Evolutionary conservation across 2,888 invertebrate genomes (phyloP).

Genomic region (Platycheirus rosarum): DNA sequence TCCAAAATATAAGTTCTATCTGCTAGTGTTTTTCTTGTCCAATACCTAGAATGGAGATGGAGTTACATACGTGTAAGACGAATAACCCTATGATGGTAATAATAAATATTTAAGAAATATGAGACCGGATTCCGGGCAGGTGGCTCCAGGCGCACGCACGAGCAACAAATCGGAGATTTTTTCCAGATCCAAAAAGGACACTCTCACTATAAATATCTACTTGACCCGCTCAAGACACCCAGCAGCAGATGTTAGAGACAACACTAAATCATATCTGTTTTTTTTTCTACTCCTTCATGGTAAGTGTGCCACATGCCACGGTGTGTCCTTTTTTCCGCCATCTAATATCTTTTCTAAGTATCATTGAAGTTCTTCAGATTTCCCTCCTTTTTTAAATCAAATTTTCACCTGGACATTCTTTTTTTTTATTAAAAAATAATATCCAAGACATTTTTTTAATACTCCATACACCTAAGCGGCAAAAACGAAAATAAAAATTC

Average conservation of each 20-base stretch:
- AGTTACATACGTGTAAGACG: too few species aligned
- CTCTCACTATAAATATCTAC: conserved; percentile 34
- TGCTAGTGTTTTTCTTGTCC: too few species aligned
- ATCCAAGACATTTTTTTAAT: conserved; percentile 53
- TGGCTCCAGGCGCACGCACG: too few species aligned
- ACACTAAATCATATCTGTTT: conserved; percentile 46
- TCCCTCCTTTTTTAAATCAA: conserved; percentile 46
- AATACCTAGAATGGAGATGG: too few species aligned
- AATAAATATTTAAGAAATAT: too few species aligned
- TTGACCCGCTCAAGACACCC: conserved; percentile 40
- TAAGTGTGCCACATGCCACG: conserved; percentile 61
- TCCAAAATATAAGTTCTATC: too few species aligned
- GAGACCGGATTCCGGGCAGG: too few species aligned
- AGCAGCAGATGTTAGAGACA: conserved; percentile 51
- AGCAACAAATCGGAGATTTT: too few species aligned
- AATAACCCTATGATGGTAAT: too few species aligned
- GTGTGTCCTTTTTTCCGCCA: conserved; percentile 35
- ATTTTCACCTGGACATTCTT: conserved; percentile 72
- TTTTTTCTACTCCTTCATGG: conserved; percentile 6
- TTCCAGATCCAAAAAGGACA: conserved; percentile 47
- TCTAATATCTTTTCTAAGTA: conserved; percentile 26
- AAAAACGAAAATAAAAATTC: conserved; percentile 58
- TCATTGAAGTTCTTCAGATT: conserved; percentile 30
- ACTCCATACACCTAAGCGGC: conserved; percentile 40
- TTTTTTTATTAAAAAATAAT: conserved; percentile 37